Evolutionary conservation across 2,888 invertebrate species (phyloP).

Genomic region (Lamellibrachia satsuma): DNA sequence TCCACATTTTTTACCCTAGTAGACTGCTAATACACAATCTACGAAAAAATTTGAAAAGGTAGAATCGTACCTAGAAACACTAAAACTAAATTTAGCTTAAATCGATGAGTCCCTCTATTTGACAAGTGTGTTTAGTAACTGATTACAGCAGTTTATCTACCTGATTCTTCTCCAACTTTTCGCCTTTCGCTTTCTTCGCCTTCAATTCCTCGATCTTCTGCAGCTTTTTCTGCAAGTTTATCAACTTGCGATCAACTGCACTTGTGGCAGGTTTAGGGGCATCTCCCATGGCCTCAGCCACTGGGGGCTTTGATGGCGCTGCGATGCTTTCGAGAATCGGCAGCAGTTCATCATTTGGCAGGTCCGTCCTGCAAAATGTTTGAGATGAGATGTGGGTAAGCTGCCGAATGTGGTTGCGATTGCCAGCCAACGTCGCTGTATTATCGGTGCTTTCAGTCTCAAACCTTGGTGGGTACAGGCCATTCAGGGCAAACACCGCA

Average conservation of each 20-base stretch:
- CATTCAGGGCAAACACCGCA: too few relatives aligned
- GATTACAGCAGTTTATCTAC: not conserved
- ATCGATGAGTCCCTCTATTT: too few relatives aligned
- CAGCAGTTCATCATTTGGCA: slow-evolving; percentile 25
- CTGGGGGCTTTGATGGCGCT: not conserved
- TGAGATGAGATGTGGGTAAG: not conserved
- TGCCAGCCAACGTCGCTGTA: too few relatives aligned
- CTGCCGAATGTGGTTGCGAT: not conserved
- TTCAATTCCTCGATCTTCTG: slow-evolving; percentile 30
- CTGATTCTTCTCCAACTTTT: slow-evolving; percentile 30
- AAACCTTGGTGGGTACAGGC: too few relatives aligned
- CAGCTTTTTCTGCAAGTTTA: slow-evolving; percentile 28
- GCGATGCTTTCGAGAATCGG: slow-evolving; percentile 27
- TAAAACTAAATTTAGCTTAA: too few relatives aligned
- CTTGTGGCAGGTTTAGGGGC: slow-evolving; percentile 32
- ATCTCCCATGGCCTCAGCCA: not conserved
- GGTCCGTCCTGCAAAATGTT: slow-evolving; percentile 24
- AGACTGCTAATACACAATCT: too few relatives aligned
- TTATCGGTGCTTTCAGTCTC: too few relatives aligned
- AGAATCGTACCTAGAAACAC: too few relatives aligned
- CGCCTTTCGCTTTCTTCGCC: slow-evolving; percentile 26
- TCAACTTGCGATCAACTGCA: slow-evolving; percentile 23
- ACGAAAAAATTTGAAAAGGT: too few relatives aligned
- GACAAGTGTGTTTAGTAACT: too few relatives aligned
- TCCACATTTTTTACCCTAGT: too few relatives aligned